Base-by-base conservation (phyloP, 2,113 vertebrate species). In the Rhodinocichla rosea region DNA sequence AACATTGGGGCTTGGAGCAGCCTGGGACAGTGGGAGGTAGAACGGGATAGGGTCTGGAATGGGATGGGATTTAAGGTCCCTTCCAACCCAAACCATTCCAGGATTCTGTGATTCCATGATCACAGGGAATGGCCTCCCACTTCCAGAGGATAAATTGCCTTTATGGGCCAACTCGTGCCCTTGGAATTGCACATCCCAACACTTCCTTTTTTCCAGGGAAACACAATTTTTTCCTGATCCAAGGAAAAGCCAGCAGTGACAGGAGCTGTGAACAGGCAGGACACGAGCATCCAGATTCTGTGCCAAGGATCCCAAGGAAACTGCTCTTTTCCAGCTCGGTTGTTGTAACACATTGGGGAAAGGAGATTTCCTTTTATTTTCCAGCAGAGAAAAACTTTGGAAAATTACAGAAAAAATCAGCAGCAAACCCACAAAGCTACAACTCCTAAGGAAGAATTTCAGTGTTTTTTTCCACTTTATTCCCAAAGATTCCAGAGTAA, bases 151-250 rank as follows among this genome's bases (percentile, higher is more conserved):
- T 20, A 49, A 19, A 23, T 15, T 6, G 26, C 33, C 9, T 42
- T 37, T 4, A 14, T 0, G 56, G 26, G 56, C 26, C 16, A 26
- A 6, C 40, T 40, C 1, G 0, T 3, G 33, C 7, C 37, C 55
- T 44, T 6, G 2, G n/a, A 9, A 24, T 35, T 59, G 56, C 60
- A 15, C 5, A 3, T 4, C 2, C 27, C n/a, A 12, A 20, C 23
- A 7, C 18, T 44, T 30, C 44, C 32, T 57, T n/a, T 57, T n/a
- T n/a, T n/a, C 18, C 67, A 19, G 4, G 6, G 14, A 57, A 68
- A 73, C 73, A 35, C 37, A 19, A 5, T 11, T 49, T 75, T 63
- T 56, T 6, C 13, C n/a, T 44, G n/a, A 22, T 70, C 26, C 35
- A 26, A 47, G 45, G 35, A 49, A 67, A 40, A 56, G 19, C 27